A percentile compares a stretch with the other conserved stretches of the same genome.
phyloP scores from a whole-genome alignment of 1,140 invertebrate species.

The Orius laevigatus region DNA sequence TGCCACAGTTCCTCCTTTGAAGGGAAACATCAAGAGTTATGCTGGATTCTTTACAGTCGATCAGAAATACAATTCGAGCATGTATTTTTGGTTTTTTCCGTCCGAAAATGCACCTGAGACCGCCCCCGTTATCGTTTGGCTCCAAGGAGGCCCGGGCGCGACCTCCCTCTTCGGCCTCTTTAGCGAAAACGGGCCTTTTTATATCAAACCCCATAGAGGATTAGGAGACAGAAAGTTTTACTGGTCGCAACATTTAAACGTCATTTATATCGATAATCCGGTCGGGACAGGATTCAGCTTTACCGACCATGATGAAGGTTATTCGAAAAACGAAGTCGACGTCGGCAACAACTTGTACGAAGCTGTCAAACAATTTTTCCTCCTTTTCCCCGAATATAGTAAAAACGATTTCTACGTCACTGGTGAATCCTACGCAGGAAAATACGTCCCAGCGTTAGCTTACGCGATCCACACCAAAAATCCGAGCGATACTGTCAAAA shows the following conservation, averaged over 20 bases:
- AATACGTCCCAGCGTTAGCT: constrained; percentile 49
- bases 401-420: constrained; percentile 47
- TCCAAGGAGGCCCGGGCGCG: constrained; percentile 70
- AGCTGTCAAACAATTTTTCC: constrained; percentile 52
- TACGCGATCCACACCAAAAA: constrained; percentile 58
- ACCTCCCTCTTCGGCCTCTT: constrained; percentile 68
- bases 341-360: constrained; percentile 49
- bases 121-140: constrained; percentile 55
- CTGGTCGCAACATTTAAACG: constrained; percentile 55
- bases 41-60: constrained; percentile 57
- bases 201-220: constrained; percentile 32
- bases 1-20: constrained; percentile 15
- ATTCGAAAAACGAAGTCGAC: constrained; percentile 44
- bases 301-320: constrained; percentile 41
- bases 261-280: constrained; percentile 79
- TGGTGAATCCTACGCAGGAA: constrained; percentile 75
- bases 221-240: constrained; percentile 44
- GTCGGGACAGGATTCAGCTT: constrained; percentile 69
- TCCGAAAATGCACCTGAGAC: constrained; percentile 27
- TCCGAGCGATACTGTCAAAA: constrained; percentile 36
- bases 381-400: constrained; percentile 32
- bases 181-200: constrained; percentile 39
- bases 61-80: constrained; percentile 43
- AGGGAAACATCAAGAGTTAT: constrained; percentile 24
- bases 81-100: constrained; percentile 67